Evolutionary conservation across 2,888 invertebrate genomes (phyloP).

Genomic region (Eubasilissa splendida): DNA sequence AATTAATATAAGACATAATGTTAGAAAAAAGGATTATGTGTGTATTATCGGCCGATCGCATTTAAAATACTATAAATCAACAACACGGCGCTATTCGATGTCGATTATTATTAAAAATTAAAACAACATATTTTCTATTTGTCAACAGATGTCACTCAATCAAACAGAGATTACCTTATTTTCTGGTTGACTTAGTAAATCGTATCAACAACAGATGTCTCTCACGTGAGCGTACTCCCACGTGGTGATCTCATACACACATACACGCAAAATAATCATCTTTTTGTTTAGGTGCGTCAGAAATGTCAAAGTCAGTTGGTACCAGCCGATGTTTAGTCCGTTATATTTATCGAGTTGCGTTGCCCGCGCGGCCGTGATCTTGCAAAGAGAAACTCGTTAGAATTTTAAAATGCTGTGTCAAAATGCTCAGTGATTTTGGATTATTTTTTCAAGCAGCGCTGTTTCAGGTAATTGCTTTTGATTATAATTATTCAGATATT

Average conservation of each 20-base stretch:
- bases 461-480: conserved; percentile 23
- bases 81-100: too few species aligned
- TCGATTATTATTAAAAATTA: too few species aligned
- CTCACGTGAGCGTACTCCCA: background rate
- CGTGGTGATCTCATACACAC: conserved; percentile 24
- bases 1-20: too few species aligned
- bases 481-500: conserved; percentile 17
- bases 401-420: conserved; percentile 36
- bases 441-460: background rate
- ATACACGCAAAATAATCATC: background rate
- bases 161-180: too few species aligned
- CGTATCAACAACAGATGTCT: conserved; percentile 10
- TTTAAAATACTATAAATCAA: too few species aligned
- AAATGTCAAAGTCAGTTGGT: conserved; percentile 41
- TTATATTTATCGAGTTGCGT: conserved; percentile 27
- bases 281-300: conserved; percentile 36
- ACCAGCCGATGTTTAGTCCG: background rate
- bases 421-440: conserved; percentile 42
- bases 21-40: too few species aligned
- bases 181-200: background rate
- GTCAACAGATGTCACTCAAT: too few species aligned
- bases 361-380: conserved; percentile 39
- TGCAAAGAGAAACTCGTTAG: conserved; percentile 28
- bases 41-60: too few species aligned
- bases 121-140: too few species aligned